A percentile compares a stretch with the other conserved stretches of the same genome.
Evolutionary conservation across 2,113 vertebrate species (phyloP).

Genomic region (Psephotus haematonotus): DNA sequence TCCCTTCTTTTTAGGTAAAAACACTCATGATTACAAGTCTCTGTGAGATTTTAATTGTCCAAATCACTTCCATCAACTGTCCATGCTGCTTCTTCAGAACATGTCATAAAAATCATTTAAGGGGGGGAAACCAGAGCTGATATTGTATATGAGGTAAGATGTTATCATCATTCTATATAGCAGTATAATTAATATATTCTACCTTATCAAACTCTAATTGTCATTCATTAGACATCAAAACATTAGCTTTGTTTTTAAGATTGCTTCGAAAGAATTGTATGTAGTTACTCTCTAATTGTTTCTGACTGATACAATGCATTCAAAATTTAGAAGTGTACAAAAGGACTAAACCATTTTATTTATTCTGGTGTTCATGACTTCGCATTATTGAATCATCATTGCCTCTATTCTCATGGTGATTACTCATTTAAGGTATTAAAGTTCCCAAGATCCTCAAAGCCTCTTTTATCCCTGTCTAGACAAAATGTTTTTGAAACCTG

Average conservation of each 20-base stretch:
- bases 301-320: not conserved
- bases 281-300: not conserved
- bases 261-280: not conserved
- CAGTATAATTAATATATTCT: not conserved
- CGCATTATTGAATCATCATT: not conserved
- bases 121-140: not conserved
- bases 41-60: not conserved
- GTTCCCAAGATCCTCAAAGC: not conserved
- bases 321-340: not conserved
- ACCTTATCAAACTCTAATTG: not conserved
- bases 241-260: not conserved
- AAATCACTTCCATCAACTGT: not conserved
- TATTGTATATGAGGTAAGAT: not conserved
- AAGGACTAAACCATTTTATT: not conserved
- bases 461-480: not conserved
- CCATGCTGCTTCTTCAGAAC: not conserved
- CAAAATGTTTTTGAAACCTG: not conserved
- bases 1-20: not conserved
- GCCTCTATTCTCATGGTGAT: not conserved
- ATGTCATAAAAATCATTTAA: not conserved
- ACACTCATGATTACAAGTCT: not conserved
- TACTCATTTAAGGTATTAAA: not conserved
- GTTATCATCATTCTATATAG: not conserved
- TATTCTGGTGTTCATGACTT: not conserved
- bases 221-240: not conserved